Base-by-base conservation (phyloP, 2,113 vertebrate species). In the Carettochelys insculpta region DNA sequence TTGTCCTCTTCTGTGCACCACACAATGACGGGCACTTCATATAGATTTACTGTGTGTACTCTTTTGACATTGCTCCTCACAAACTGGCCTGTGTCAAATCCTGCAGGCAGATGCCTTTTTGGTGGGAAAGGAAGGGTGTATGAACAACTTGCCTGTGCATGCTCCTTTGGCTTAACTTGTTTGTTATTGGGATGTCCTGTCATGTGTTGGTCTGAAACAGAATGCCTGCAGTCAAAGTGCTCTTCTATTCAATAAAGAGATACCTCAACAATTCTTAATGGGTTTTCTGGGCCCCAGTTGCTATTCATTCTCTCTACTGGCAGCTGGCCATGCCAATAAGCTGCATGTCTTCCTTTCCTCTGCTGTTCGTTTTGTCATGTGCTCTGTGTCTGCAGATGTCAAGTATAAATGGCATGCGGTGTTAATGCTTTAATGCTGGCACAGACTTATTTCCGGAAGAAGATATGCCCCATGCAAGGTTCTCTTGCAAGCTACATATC, bases 361-460 rank as follows among this genome's bases (percentile, higher is more conserved):
- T 82, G 83, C 82, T 92, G 86, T 86, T 91, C 84, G 45, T 95
- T 94, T 92, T 95, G 94, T 95, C 94, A 91, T 92, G 95, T 80
- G 86, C 94, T 95, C 85, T 73, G 91, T 91, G 93, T 94, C 85
- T 95, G 92, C 94, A 96, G 95, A 94, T 96, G 92, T 95, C 96
- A 97, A 94, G 92, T 94, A 86, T 43, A 92, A 94, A 80, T 92
- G 92, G 65, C 87, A 52, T 45, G 91, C 87, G 92, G 90, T 85
- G 87, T 75, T 93, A 88, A 85, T 77, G 85, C 89, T 86, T 87
- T 61, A 52, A 82, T 22, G 77, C 78, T 95, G 86, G 86, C 94
- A 88, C 61, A 16, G 27, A 81, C 75, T 75, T 53, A 86, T 93
- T 97, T 96, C 96, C 96, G 92, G 94, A 47, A 85, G 90, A 77